These are phyloP conservation scores for Cettia cetti DNA, from an alignment of 2,113 vertebrate species.

Conservation along the genomic window DNA sequence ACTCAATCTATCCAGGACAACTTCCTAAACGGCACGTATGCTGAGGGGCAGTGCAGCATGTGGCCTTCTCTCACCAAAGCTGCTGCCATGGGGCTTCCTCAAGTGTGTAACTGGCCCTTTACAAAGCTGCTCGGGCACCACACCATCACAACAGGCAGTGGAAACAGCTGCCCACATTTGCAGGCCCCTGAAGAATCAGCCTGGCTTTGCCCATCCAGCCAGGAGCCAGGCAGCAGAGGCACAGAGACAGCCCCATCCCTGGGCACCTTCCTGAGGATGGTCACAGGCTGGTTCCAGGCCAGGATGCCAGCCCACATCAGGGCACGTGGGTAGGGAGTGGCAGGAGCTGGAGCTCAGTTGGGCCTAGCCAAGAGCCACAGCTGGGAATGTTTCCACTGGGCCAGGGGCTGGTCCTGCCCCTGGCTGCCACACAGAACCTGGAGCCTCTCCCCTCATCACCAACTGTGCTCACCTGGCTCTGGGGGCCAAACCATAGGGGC, in stretches of 20 bases:
- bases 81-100: background rate
- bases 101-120: background rate
- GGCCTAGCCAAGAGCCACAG: accelerated
- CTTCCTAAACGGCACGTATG: background rate
- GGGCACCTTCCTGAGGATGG: no score
- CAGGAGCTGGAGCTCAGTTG: accelerated
- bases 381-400: no score
- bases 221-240: background rate
- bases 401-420: background rate
- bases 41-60: background rate
- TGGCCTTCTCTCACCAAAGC: background rate
- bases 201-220: background rate
- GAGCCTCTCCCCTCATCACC: background rate
- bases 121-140: background rate
- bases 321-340: accelerated
- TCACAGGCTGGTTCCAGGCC: background rate
- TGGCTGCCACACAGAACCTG: accelerated
- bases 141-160: background rate
- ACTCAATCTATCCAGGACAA: background rate
- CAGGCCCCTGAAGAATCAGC: background rate
- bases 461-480: background rate
- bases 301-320: accelerated
- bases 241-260: background rate
- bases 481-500: accelerated
- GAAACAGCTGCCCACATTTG: background rate